Evolutionary conservation across 2,888 invertebrate genomes (phyloP).

Genomic region (Linnaemya vulpina): DNA sequence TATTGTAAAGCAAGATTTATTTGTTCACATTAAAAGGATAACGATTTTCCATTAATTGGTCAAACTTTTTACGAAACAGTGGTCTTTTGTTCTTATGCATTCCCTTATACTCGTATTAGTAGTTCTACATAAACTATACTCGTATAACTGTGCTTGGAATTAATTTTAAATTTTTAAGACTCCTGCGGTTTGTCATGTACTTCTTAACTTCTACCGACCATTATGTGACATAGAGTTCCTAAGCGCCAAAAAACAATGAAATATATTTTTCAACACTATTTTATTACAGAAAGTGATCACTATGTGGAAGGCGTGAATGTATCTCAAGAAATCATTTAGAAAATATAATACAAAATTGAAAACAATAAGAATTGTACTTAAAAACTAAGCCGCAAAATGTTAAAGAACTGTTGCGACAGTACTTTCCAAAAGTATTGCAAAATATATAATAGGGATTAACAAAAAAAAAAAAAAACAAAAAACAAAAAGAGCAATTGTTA

Average conservation of each 20-base stretch:
- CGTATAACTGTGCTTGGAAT: background rate
- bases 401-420: constrained; percentile 53
- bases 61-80: background rate
- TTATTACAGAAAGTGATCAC: background rate
- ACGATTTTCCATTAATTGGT: background rate
- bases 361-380: constrained; percentile 61
- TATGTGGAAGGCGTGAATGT: constrained; percentile 60
- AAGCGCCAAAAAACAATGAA: constrained; percentile 54
- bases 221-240: constrained; percentile 39
- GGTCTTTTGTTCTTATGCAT: constrained; percentile 31
- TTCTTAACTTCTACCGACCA: constrained; percentile 19
- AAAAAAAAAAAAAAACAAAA: no score
- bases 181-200: constrained; percentile 45
- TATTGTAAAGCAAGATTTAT: no score
- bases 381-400: constrained; percentile 65
- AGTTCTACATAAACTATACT: constrained; percentile 3
- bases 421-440: constrained; percentile 9
- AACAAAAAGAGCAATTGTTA: no score
- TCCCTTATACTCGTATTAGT: constrained; percentile 10
- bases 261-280: background rate
- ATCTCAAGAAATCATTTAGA: constrained; percentile 39
- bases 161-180: constrained; percentile 29
- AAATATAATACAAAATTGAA: constrained; percentile 21
- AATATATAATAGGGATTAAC: constrained; percentile 20
- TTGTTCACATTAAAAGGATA: background rate